Evolutionary conservation across 30 jellyfish, hydroid and myxozoan species (phyloP), one percentile per base, ranked within the genome.

Genomic region (Haliclystus octoradiatus): DNA sequence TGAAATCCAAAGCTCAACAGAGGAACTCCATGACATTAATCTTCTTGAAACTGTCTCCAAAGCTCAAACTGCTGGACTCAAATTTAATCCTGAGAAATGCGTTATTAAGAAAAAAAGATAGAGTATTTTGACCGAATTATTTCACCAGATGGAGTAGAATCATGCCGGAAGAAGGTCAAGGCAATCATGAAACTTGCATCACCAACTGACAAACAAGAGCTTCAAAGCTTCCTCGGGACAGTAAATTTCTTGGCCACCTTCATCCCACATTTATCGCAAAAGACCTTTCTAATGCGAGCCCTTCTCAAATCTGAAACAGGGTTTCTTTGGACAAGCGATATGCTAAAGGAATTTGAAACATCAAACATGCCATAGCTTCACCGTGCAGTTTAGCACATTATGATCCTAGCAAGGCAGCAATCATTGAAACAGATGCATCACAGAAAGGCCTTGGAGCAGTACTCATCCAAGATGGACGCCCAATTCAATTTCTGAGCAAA

Each of bases 1-100:
- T 23, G 64, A 71, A 29, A 76, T 71, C 28, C 75, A 71, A 50
- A 64, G 81, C 75, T 71, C 81, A 35, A 71, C 62, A 3, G 81
- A 71, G 61, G 75, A 49, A 52, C 75, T 57, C 28, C 75, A 71
- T 52, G 81, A 71, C 47, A 52, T 52, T 19, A 52, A 50, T 33
- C 76, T 71, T n/a, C 81, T 71, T 14, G 81, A 71, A 62, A 71
- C 76, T 26, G 75, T 52, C 28, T 33, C 77, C 3, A 52, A 33
- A 28, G 81, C 81, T 33, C 75, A 33, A 52, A 25, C 57, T 49
- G 81, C 76, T 23, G 75, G 79, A 30, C 31, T 71, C 26, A 71
- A 71, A 50, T 71, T 49, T 50, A 71, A 71, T 51, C 29, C 81
- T 25, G 81, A 71, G 22, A 71, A 71, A 31, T 71, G 81, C 46